A percentile compares a stretch with the other conserved stretches of the same genome.
Conservation (phyloP, 1,140 invertebrate species). For the Heliconius nattereri region DNA sequence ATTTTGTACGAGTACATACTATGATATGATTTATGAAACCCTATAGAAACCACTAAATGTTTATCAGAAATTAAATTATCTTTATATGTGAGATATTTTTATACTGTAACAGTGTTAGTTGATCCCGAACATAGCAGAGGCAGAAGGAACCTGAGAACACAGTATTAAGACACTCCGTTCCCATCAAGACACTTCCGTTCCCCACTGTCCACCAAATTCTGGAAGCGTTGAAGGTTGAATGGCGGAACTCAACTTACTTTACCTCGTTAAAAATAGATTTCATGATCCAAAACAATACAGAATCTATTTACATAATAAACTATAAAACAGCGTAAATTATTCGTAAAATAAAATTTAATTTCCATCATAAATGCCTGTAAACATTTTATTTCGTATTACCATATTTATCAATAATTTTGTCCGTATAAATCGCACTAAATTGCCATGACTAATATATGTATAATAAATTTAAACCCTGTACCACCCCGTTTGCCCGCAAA, state of each 20-base stretch:
- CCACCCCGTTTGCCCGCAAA: not conserved
- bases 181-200: no score
- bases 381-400: not conserved
- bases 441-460: not conserved
- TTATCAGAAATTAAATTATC: not conserved
- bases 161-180: no score
- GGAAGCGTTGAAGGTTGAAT: no score
- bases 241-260: no score
- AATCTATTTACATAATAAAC: not conserved
- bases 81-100: not conserved
- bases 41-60: not conserved
- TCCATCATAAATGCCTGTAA: not conserved
- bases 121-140: no score
- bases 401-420: conserved; percentile 1
- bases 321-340: not conserved
- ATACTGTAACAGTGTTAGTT: no score
- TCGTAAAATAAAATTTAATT: not conserved
- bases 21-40: not conserved
- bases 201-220: no score
- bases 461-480: conserved; percentile 1
- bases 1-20: not conserved
- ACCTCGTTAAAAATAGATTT: not conserved
- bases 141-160: no score
- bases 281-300: not conserved
- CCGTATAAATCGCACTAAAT: not conserved